Evolutionary conservation across 2,888 invertebrate genomes (phyloP), one percentile per base, ranked within the genome.

Genomic region (Apotomis turbidana): DNA sequence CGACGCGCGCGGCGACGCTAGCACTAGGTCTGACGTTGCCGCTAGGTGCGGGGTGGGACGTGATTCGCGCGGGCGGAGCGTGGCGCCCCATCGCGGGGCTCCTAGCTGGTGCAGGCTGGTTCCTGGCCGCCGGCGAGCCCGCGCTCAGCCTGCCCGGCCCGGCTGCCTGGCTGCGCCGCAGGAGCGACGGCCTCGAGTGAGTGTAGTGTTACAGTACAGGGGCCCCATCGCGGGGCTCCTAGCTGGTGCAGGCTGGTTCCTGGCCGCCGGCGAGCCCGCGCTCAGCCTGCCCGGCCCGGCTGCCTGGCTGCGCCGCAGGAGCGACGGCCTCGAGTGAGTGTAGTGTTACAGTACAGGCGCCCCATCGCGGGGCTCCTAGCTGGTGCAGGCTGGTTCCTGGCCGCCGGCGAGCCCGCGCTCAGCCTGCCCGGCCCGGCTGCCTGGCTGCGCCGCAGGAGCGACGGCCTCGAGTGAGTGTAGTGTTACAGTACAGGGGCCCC

Each of bases 21-120:
- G 95, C 98, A 71, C 95, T 98, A 76, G 97, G 97, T 78, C 93
- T 99, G 79, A 97, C 97, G 75, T 96, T 98, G 87, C 99, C 99
- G 69, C 94, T 99, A 90, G 96, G 98, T 51, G 97, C 98, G 95
- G 90, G 97, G 78, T 97, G 97, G 78, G 98, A 98, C 73, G 79
- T 81, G 78, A 85, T 82, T 84, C 84, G 87, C 15, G 86, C 79
- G 27, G 81, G 76, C 12, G 78, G 71, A 64, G 75, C 62, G 36
- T 64, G 77, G 76, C 75, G 77, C 36, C 68, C 75, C 44, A 74
- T 71, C 52, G 77, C 76, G 8, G 75, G 78, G 46, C 59, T 76
- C 62, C 75, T 88, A 73, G 87, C 87, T 3, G 84, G 89, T 55
- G 66, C 57, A 8, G 66, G 88, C 74, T 88, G 87, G 87, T 60